Evolutionary conservation across 2,888 invertebrate genomes (phyloP).

Genomic region (Mimas tiliae): DNA sequence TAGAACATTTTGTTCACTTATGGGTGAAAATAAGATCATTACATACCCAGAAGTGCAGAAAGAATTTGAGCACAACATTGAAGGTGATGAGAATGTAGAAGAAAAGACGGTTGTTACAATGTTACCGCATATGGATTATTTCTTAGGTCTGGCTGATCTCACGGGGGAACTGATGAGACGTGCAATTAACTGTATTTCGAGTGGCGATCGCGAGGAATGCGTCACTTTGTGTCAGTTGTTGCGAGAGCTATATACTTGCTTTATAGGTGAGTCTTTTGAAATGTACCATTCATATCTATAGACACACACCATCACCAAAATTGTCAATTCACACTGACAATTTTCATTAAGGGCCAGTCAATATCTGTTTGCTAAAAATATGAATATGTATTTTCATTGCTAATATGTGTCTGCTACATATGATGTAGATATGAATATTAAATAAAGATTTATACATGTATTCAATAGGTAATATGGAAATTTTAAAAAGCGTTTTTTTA

Average conservation of each 20-base stretch:
- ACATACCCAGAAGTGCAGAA: constrained; percentile 85
- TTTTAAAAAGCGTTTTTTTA: no score
- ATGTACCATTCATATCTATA: neutral
- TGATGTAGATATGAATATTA: no score
- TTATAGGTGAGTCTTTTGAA: constrained; percentile 74
- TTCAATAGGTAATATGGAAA: no score
- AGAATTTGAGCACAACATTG: constrained; percentile 56
- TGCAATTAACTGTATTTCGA: constrained; percentile 92
- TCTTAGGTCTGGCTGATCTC: constrained; percentile 93
- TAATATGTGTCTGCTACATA: no score
- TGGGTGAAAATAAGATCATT: constrained; percentile 85
- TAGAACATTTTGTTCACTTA: constrained; percentile 89
- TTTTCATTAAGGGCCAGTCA: no score
- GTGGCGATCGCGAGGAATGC: constrained; percentile 90
- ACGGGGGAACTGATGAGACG: constrained; percentile 96
- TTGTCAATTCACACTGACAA: no score
- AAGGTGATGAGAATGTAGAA: constrained; percentile 35
- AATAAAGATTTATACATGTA: no score
- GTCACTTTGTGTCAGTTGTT: constrained; percentile 89
- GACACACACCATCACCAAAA: no score
- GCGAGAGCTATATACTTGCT: constrained; percentile 87
- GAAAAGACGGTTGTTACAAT: constrained; percentile 57
- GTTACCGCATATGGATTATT: constrained; percentile 81
- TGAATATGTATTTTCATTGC: no score
- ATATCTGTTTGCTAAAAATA: no score